These are phyloP conservation scores for Tamandua tetradactyla DNA, from an alignment of 2,797 vertebrate species.

Conservation along the genomic window DNA sequence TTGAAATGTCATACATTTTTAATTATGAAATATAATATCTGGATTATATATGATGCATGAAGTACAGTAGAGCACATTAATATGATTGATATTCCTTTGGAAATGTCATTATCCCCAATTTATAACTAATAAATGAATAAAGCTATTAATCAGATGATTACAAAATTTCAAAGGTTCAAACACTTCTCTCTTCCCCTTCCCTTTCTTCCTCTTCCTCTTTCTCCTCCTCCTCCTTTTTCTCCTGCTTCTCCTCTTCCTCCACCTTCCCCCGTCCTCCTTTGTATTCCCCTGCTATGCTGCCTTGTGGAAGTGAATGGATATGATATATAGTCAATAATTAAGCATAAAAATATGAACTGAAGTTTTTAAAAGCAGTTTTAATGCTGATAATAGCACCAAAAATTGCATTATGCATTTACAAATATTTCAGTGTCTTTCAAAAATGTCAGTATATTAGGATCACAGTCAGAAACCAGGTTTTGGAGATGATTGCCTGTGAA, in stretches of 20 bases:
- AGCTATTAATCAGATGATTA: neutral
- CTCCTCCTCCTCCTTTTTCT: too few relatives aligned
- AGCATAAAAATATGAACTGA: neutral
- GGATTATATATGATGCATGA: too few relatives aligned
- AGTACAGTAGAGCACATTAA: neutral
- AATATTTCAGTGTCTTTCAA: neutral
- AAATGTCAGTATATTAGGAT: neutral
- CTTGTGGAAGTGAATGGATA: neutral
- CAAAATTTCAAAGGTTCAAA: neutral
- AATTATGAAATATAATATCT: too few relatives aligned
- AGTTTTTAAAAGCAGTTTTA: neutral
- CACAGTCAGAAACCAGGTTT: neutral
- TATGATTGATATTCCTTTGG: neutral
- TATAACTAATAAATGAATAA: neutral
- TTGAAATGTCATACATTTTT: too few relatives aligned
- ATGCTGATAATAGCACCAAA: neutral
- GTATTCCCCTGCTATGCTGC: neutral
- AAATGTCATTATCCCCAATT: neutral
- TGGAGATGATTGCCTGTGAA: neutral
- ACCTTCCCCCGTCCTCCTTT: too few relatives aligned
- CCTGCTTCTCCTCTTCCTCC: accelerated
- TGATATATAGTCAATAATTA: neutral
- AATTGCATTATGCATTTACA: neutral
- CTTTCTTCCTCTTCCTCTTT: accelerated
- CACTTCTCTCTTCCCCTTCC: neutral